Evolutionary conservation across 2,113 vertebrate genomes (phyloP), one percentile per base, ranked within the genome.

Genomic region (Mionectes macconnelli): DNA sequence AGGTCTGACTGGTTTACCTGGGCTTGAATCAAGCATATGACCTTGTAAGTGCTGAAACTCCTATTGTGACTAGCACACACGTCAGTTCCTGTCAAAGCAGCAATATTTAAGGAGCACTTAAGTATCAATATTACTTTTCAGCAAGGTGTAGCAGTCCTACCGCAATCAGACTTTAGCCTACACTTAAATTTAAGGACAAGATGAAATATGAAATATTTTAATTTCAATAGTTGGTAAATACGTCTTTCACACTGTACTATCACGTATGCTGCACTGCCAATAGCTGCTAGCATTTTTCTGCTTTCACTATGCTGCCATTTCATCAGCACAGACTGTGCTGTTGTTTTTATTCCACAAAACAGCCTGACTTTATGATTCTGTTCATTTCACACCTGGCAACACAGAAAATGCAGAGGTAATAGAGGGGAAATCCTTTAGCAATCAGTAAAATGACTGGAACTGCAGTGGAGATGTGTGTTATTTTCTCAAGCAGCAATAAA

Each of bases 371-470:
- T 94, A 96, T 84, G 88, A 95, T 95, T 96, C 88, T 89, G 64
- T 96, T 97, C 80, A 96, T 97, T 97, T 97, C 95, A 96, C 87
- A 97, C 93, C 84, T 97, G 94, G 80, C 82, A 96, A 94, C 94
- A 96, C 84, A 94, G 84, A 94, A 96, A 96, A 95, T 95, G 79
- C 78, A 85, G 83, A 95, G 89, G 81, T 96, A 94, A 95, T 94
- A 97, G 64, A 95, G 89, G 78, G 33, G 72, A 96, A 91, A 89
- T 95, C 75, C 82, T 96, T 85, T 81, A 93, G 53, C 83, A 96
- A 60, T 96, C 91, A 97, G 76, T 94, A 95, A 81, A 96, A 92
- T 4, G 79, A 88, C 85, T 76, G 35, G 81, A 95, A 67, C 63
- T 50, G 81, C 31, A 68, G 47, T 20, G 39, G 62, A 57, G 78